Evolutionary conservation across 1,140 invertebrate species (phyloP), one percentile per base, ranked within the genome.

Genomic region (Nilaparvata lugens): DNA sequence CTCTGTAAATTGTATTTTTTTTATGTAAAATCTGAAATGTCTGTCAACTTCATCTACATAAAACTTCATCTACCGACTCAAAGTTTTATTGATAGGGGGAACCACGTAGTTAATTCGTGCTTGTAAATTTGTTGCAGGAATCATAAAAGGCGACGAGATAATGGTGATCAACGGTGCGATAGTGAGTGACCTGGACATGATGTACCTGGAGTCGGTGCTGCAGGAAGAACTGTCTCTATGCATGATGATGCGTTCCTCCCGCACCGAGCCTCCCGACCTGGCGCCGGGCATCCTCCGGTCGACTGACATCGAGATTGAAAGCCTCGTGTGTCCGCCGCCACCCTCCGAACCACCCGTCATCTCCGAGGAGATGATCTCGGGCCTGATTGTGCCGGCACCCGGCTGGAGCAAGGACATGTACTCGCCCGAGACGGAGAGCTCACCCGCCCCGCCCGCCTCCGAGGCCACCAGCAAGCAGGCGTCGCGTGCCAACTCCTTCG

Each of bases 151-250:
- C 67, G 95, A 98, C 76, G 95, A 98, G 77, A 96, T 98, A 72
- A 93, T 98, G 84, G 93, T 98, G 68, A 96, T 98, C 74, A 98
- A 98, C 78, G 92, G 95, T 63, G 93, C 94, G 63, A 93, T 97
- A 70, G 94, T 98, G 45, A 93, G 91, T 64, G 95, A 97, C 77
- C 80, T 98, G 76, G 95, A 98, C 81, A 98, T 98, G 95, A 97
- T 98, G 89, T 97, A 95, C 79, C 83, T 98, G 70, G 95, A 97
- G 74, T 87, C 87, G 70, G 91, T 97, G 35, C 80, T 98, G 60
- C 93, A 97, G 76, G 95, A 97, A 74, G 94, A 96, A 71, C 81
- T 93, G 35, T 88, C 90, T 24, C 81, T 98, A n/a, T 95, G 92
- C 77, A 91, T 97, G 85, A 97, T 96, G 88, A 94, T 97, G 84